Evolutionary conservation across 2,797 vertebrate species (phyloP).

Genomic region (Atherinosoma microstoma): DNA sequence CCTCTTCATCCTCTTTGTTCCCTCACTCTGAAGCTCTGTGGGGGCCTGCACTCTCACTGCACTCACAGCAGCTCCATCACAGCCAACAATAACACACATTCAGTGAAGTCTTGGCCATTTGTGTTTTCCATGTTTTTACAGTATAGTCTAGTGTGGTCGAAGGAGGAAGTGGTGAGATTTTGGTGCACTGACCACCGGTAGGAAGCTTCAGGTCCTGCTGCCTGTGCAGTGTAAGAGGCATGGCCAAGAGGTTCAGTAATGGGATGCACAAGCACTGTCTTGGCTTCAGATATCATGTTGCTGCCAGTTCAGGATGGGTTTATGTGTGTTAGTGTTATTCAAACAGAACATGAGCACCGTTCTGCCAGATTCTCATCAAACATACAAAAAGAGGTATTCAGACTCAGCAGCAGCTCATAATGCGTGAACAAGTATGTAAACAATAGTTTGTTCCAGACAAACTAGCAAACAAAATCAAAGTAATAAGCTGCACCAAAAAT

Average conservation of each 20-base stretch:
- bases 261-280: constrained; percentile 41
- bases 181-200: constrained; percentile 36
- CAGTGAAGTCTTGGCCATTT: constrained; percentile 45
- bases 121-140: constrained; percentile 68
- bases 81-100: constrained; percentile 62
- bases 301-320: constrained; percentile 52
- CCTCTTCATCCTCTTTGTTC: constrained; percentile 13
- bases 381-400: not conserved
- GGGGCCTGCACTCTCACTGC: constrained; percentile 33
- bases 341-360: not conserved
- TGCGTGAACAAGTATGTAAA: not conserved
- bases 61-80: constrained; percentile 29
- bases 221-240: constrained; percentile 39
- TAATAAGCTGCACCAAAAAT: not conserved
- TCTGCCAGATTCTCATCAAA: not conserved
- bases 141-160: constrained; percentile 51
- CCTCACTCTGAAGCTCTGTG: constrained; percentile 35
- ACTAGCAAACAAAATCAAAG: no score
- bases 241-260: constrained; percentile 39
- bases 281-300: constrained; percentile 28
- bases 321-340: constrained; percentile 27
- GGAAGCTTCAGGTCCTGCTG: constrained; percentile 33
- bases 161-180: constrained; percentile 48
- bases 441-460: no score
- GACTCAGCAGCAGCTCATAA: not conserved